These are phyloP conservation scores for Macrophya alboannulata DNA, from an alignment of 2,888 invertebrate genomes.

Conservation along the genomic window DNA sequence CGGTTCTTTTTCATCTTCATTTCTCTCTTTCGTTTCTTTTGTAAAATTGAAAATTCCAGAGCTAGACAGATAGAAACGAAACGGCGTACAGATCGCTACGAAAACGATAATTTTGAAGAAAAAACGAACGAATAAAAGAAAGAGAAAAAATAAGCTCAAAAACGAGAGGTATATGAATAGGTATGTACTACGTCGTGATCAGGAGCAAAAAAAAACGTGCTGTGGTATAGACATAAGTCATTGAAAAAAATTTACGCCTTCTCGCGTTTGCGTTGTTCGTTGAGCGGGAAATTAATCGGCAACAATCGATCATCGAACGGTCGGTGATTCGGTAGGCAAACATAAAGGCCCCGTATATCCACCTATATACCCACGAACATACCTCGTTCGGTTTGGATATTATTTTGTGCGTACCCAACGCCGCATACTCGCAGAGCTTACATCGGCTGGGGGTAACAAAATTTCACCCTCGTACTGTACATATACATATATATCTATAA, in stretches of 20 bases:
- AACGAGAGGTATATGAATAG: background rate
- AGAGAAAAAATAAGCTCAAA: background rate
- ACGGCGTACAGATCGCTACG: background rate
- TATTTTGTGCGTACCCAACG: background rate
- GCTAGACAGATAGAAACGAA: background rate
- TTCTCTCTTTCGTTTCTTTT: background rate
- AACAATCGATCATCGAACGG: constrained; percentile 17
- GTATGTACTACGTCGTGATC: too few species aligned
- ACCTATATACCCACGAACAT: too few species aligned
- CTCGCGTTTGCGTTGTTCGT: constrained; percentile 1
- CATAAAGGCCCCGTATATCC: background rate
- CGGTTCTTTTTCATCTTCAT: background rate
- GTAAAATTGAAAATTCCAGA: background rate
- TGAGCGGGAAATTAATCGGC: constrained; percentile 9
- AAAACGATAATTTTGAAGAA: background rate
- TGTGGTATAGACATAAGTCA: background rate
- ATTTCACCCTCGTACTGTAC: background rate
- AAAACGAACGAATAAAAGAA: too few species aligned
- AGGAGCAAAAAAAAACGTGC: background rate
- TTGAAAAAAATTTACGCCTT: constrained; percentile 1
- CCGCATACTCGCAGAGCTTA: background rate
- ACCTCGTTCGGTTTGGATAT: background rate
- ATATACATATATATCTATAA: too few species aligned
- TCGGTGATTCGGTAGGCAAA: constrained; percentile 6
- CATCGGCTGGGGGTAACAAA: background rate